A percentile compares a stretch with the other conserved stretches of the same genome.
phyloP scores from a whole-genome alignment of 2,113 vertebrate genomes.

The Choloepus hoffmanni region DNA sequence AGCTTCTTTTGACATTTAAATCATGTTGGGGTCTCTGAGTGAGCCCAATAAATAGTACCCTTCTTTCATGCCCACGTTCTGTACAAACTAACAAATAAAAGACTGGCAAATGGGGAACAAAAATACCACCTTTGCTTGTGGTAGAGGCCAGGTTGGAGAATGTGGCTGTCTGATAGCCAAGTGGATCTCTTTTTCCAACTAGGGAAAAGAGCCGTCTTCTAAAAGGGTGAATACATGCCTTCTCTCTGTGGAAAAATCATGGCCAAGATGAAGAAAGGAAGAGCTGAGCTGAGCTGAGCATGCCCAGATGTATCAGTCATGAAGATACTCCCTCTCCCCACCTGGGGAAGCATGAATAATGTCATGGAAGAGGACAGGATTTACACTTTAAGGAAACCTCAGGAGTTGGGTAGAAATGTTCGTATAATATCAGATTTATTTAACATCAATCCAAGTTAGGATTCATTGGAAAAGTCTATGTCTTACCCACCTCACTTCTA shows the following conservation, averaged over 20 bases:
- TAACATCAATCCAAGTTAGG: not conserved
- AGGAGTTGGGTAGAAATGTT: not conserved
- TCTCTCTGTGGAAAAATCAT: not conserved
- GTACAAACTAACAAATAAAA: not conserved
- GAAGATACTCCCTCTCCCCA: not conserved
- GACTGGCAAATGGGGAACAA: not conserved
- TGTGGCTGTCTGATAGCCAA: not conserved
- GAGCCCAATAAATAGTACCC: not conserved
- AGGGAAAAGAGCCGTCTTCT: not conserved
- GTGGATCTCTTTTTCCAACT: not conserved
- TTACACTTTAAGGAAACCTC: not conserved
- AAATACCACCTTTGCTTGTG: not conserved
- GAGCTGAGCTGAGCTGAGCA: not conserved
- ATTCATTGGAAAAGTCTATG: not conserved
- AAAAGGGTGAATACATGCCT: not conserved
- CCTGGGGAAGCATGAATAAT: not conserved
- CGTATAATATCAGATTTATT: not conserved
- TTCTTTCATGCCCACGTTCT: not conserved
- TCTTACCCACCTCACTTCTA: not conserved
- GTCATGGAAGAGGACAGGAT: not conserved
- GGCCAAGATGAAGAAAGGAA: not conserved
- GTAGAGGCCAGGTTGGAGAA: not conserved
- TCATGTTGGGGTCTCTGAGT: not conserved
- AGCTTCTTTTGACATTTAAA: not conserved
- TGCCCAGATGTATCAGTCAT: not conserved